Percentiles rank a stretch among this genome's conserved stretches.
Conservation (phyloP, 2,888 invertebrate genomes). For the Cerceris ruficornis region DNA sequence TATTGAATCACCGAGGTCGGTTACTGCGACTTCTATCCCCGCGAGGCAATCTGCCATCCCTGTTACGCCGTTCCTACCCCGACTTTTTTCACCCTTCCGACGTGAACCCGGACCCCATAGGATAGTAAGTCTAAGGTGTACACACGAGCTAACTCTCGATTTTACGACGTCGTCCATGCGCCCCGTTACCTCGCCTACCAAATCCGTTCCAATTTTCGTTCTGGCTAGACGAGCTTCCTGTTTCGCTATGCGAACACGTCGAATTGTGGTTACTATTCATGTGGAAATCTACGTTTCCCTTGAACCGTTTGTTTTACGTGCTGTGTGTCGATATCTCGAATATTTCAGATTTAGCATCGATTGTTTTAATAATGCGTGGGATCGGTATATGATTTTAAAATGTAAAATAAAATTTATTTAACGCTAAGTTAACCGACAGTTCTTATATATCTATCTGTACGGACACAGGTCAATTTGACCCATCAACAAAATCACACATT, state of each 20-base stretch:
- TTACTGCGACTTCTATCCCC: conserved; percentile 62
- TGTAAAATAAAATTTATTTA: no score
- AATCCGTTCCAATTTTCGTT: conserved; percentile 40
- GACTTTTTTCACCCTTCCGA: conserved; percentile 23
- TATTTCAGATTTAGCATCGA: background rate
- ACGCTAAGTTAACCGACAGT: no score
- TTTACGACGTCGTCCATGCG: conserved; percentile 29
- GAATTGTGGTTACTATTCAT: background rate
- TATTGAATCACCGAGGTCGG: conserved; percentile 72
- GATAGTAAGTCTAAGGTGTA: conserved; percentile 22
- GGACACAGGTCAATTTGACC: no score
- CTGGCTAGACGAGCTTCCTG: background rate
- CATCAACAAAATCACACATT: no score
- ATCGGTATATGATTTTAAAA: no score
- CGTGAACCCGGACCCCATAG: conserved; percentile 9
- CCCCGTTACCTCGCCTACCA: conserved; percentile 19
- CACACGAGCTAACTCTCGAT: conserved; percentile 22
- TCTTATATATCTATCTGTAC: no score
- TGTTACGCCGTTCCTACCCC: conserved; percentile 34
- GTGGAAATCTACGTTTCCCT: background rate
- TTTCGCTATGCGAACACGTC: background rate
- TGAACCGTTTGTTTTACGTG: background rate
- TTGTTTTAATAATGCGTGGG: no score
- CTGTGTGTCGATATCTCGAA: background rate
- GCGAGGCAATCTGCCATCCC: conserved; percentile 71